Evolutionary conservation across 2,113 vertebrate species (phyloP).

Genomic region (Tragelaphus scriptus): DNA sequence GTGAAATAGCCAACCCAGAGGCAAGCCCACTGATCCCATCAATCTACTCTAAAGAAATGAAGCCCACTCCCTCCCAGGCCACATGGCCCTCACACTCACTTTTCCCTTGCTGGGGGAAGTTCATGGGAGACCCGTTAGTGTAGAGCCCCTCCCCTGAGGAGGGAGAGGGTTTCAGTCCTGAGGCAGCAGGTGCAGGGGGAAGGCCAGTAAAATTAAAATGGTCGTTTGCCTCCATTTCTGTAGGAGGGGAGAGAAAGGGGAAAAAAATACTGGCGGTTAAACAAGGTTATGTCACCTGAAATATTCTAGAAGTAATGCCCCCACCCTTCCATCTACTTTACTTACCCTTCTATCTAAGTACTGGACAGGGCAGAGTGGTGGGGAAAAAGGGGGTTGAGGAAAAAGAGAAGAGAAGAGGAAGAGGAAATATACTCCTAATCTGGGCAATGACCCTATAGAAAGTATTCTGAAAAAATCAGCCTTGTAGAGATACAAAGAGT

Average conservation of each 20-base stretch:
- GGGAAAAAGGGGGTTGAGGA: background rate
- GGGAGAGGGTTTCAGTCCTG: conserved; percentile 92
- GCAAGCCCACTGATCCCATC: background rate
- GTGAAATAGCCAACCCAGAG: background rate
- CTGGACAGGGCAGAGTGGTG: background rate
- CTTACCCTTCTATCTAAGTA: background rate
- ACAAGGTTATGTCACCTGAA: background rate
- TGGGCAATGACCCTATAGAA: background rate
- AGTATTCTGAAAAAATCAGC: background rate
- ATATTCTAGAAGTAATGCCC: background rate
- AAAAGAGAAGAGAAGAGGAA: background rate
- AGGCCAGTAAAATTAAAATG: conserved; percentile 93
- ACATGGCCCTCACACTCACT: conserved; percentile 81
- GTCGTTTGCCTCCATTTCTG: conserved; percentile 95
- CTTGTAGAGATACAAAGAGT: background rate
- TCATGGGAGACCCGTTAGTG: conserved; percentile 89
- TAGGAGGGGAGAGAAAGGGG: conserved; percentile 33
- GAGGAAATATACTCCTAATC: background rate
- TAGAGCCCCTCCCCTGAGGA: conserved; percentile 95
- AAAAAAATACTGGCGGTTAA: conserved; percentile 43
- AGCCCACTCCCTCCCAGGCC: conserved; percentile 46
- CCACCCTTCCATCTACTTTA: background rate
- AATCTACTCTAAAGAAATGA: conserved; percentile 14
- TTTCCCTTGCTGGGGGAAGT: conserved; percentile 94
- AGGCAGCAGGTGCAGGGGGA: conserved; percentile 89